Percentiles rank a stretch among this genome's conserved stretches.
Conservation (phyloP, 2,113 vertebrate genomes). For the Mionectes macconnelli region DNA sequence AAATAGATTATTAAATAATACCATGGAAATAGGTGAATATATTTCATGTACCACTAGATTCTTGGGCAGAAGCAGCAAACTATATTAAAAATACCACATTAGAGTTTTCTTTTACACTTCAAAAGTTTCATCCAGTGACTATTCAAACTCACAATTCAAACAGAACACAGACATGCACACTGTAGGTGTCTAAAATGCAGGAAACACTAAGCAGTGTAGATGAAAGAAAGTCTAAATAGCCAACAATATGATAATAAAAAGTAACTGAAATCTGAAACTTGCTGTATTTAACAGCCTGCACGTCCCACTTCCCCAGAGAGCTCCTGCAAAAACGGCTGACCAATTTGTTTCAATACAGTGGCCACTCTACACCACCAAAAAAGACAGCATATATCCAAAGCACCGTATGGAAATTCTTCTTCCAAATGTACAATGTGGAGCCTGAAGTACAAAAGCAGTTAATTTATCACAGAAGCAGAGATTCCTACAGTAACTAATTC, state of each 20-base stretch:
- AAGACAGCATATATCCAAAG: neutral
- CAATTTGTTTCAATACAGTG: slow-evolving; percentile 51
- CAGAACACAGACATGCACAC: neutral
- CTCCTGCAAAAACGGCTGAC: slow-evolving; percentile 32
- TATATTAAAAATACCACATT: neutral
- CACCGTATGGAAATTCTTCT: slow-evolving; percentile 62
- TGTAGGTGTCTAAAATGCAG: neutral
- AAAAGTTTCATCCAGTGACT: neutral
- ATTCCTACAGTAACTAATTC: slow-evolving; percentile 72
- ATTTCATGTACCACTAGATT: neutral
- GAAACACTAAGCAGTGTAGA: neutral
- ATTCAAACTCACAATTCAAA: neutral
- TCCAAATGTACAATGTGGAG: slow-evolving; percentile 51
- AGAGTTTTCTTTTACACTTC: neutral
- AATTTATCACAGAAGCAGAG: slow-evolving; percentile 71
- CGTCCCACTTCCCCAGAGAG: neutral
- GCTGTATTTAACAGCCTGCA: neutral
- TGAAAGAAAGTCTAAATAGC: neutral
- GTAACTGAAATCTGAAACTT: neutral
- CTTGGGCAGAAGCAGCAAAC: neutral
- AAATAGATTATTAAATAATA: neutral
- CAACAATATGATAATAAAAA: neutral
- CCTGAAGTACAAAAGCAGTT: slow-evolving; percentile 63
- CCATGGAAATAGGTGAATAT: neutral
- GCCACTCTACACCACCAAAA: slow-evolving; percentile 31